Evolutionary conservation across 2,888 invertebrate species (phyloP), one percentile per base, ranked within the genome.

Genomic region (Oxytorus armatus): DNA sequence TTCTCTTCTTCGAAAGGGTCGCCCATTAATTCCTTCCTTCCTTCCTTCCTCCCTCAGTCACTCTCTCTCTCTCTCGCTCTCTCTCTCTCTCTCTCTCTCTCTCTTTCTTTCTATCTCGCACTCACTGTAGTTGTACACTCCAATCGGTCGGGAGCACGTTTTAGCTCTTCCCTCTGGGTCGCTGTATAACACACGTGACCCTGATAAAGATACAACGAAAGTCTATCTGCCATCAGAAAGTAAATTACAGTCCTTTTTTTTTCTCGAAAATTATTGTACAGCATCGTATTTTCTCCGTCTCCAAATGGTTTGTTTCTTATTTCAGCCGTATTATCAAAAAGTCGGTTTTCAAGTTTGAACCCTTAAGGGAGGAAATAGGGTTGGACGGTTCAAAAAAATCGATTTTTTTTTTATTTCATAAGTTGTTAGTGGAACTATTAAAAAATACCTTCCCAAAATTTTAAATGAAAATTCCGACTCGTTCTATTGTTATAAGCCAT

Each of bases 11-110:
- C 55, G 57, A 77, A 69, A 81, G 73, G 77, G 73, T 74, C 70
- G 59, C 76, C 76, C 82, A 74, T 68, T 68, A 76, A 77, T 74
- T 83, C 66, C 79, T 81, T 80, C 77, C 77, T 84, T 84, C 82
- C 78, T 82, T 81, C 79, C 61, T 42, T 42, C 44, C 42, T 23
- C 39, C 76, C 51, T 69, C 49, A 70, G 53, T 57, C 57, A 59
- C 70, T 68, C 75, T 51, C 49, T 42, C 73, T 36, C 57, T 49
- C 47, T 42, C 59, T 23, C 8, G 61, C 42, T 14, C 39, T 36
- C 69, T 73, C 75, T n/a, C 75, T 39, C 49, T 18, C 49, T 65
- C 49, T 69, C 63, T 76, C 75, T 65, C 21, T 57, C 44, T 8
- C 57, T n/a, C n/a, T n/a, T n/a, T n/a, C n/a, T n/a, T n/a, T n/a